Evolutionary conservation across 2,888 invertebrate species (phyloP).

Genomic region (Dermolepida albohirtum): DNA sequence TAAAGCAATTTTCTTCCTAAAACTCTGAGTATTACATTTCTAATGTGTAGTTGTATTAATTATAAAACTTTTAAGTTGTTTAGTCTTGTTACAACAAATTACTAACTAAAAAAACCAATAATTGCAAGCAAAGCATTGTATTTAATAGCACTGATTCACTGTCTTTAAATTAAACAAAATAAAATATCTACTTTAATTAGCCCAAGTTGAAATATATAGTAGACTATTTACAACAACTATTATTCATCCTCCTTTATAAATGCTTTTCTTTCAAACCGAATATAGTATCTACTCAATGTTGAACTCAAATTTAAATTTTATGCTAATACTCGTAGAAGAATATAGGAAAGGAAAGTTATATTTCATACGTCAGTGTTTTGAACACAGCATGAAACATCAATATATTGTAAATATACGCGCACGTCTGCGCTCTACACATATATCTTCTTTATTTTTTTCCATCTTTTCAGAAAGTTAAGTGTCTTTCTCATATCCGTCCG

Average conservation of each 20-base stretch:
- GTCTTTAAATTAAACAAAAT: too few relatives aligned
- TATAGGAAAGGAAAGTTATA: conserved; percentile 12
- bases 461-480: conserved; percentile 1
- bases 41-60: too few relatives aligned
- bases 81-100: too few relatives aligned
- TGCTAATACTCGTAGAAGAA: conserved; percentile 10
- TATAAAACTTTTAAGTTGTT: too few relatives aligned
- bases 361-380: conserved; percentile 24
- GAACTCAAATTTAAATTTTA: conserved; percentile 26
- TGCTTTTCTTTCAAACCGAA: not conserved
- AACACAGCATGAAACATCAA: conserved; percentile 19
- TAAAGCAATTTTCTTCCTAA: too few relatives aligned
- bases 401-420: conserved; percentile 18
- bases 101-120: too few relatives aligned
- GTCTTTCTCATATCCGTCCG: conserved; percentile 4
- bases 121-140: too few relatives aligned
- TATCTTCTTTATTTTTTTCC: not conserved
- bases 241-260: not conserved
- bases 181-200: too few relatives aligned
- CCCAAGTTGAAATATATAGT: too few relatives aligned
- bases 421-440: not conserved
- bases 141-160: too few relatives aligned
- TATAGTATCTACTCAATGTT: conserved; percentile 1
- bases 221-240: too few relatives aligned
- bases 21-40: too few relatives aligned